Base-by-base conservation (phyloP, 37 sponge, comb jelly and placozoan genomes). In the Bolinopsis microptera region DNA sequence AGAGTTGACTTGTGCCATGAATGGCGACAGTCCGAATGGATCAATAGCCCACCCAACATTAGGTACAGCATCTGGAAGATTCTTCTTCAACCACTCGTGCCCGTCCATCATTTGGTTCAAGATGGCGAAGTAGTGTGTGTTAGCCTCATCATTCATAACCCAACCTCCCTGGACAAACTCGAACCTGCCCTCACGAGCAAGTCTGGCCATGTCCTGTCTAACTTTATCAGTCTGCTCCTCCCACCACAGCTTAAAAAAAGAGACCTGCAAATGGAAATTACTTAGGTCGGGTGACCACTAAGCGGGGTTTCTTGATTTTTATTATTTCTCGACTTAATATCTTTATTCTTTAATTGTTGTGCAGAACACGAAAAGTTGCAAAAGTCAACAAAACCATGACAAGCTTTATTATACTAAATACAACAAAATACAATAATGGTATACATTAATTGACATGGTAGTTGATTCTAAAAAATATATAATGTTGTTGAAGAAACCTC, bases 111-210 rank as follows among this genome's bases (percentile, higher is more conserved):
- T 93, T 41, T 98, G 96, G 93, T 98, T 97, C 0, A 96, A 93
- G 96, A 98, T 97, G 74, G 97, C 97, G 77, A 93, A 97, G 94
- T 98, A 98, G 95, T 97, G 96, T 25, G 98, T 96, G 93, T 97
- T 98, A 0, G 99, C 99, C 37, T 99, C 99, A 93, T 99, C 99
- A 26, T 96, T 96, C 98, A 96, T 97, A 28, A 97, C 98, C 99
- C 99, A 99, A 32, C 99, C 99, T 69, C 97, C 99, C 9, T 97
- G 96, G 69, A 96, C 96, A 28, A 99, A 97, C 95, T 99, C 99
- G 25, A 99, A 69, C 96, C 96, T 93, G 83, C 94, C 74, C 40
- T 28, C 83, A 95, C 83, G 37, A 96, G 69, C 94, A 93, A 95
- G 92, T 38, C 3, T 38, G 13, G 13, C 39, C 48, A 86, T 39